Base-by-base conservation (phyloP, 2,888 invertebrate species). In the Leptinotarsa tumamoca region DNA sequence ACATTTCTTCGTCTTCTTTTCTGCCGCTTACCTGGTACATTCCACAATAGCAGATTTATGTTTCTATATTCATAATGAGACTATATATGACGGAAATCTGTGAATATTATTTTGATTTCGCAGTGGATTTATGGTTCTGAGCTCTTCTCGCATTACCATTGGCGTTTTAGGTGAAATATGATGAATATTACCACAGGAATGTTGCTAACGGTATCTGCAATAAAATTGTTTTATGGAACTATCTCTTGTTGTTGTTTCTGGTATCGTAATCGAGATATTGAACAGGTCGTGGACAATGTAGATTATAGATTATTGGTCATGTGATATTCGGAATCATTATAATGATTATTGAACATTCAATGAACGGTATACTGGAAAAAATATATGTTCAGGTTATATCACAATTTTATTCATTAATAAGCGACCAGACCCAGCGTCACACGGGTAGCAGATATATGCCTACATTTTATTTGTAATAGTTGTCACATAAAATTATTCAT, bases 71-170 rank as follows among this genome's bases (percentile, higher is more conserved):
- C 83, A 84, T 85, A 84, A 85, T 83, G 83, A 83, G 84, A 82
- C 84, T 83, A 79, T 79, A 81, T 79, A 82, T 84, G 86, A 84
- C 85, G 85, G 85, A 85, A 85, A 84, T 82, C 83, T 80, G 80
- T 77, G 73, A 79, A 78, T 73, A 79, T 73, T 74, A 77, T 73
- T 80, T 82, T 81, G 81, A 81, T 82, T 78, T 78, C 75, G 74
- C 70, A 68, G 68, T 61, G 75, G 78, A 82, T 81, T 82, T 81
- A 81, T 79, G 75, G 71, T 79, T 73, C 70, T 72, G 78, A 73
- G 77, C 76, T 78, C 74, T 72, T 75, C 73, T 72, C 73, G 74
- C 72, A 73, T 74, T 75, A 76, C 78, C 78, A 76, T 73, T 78
- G 77, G 74, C 77, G 67, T 73, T 74, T 76, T 74, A 73, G 73